Percentiles rank a stretch among this genome's conserved stretches.
Evolutionary conservation across 92 coral and sea anemone species (phyloP).

Genomic region (Chrysogorgia sp.): DNA sequence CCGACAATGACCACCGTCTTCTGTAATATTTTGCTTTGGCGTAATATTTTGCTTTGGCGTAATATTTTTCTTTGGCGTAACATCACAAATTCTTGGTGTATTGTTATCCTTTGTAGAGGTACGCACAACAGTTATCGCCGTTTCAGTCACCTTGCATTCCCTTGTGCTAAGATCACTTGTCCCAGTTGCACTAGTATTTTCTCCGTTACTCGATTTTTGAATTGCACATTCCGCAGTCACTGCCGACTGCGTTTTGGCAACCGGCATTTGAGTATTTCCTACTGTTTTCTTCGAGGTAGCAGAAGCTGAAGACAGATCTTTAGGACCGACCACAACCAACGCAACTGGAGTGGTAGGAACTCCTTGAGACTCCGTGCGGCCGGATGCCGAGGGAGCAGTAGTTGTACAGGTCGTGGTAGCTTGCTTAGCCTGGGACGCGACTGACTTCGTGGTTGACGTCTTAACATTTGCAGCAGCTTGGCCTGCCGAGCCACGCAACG

Average conservation of each 20-base stretch:
- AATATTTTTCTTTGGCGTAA: background rate
- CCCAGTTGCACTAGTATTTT: background rate
- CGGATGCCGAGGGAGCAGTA: background rate
- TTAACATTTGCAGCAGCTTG: background rate
- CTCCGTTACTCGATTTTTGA: background rate
- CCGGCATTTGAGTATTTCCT: background rate
- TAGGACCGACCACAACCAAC: background rate
- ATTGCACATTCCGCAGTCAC: background rate
- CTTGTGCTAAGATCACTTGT: background rate
- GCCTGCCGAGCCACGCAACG: conserved; percentile 61
- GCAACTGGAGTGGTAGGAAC: background rate
- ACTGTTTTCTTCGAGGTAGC: background rate
- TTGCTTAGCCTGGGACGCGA: conserved; percentile 7
- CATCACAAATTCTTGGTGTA: background rate
- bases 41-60: too few relatives aligned
- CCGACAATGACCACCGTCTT: too few relatives aligned
- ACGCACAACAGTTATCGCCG: background rate
- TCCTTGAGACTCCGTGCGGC: background rate
- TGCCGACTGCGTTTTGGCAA: background rate
- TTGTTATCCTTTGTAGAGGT: background rate
- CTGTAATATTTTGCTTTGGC: too few relatives aligned
- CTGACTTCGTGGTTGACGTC: conserved; percentile 20
- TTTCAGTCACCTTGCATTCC: background rate
- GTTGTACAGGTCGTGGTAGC: conserved; percentile 11
- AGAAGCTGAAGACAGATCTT: background rate